Base-by-base conservation (phyloP, 1,140 invertebrate genomes). In the Drosophila aff. region DNA sequence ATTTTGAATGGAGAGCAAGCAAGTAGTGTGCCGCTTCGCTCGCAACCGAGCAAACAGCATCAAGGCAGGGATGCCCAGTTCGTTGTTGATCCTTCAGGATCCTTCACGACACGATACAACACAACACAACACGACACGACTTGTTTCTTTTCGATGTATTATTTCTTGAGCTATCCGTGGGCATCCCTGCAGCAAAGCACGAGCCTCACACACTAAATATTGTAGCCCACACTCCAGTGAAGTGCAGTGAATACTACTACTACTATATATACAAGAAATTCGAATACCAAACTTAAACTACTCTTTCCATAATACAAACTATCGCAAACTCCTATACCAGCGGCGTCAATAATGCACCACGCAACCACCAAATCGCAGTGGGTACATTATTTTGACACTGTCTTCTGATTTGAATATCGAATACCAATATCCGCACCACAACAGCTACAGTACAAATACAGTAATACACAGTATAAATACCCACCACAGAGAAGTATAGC, bases 371-470 rank as follows among this genome's bases (percentile, higher is more conserved):
- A 74, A 74, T 69, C 75, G 57, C 73, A 67, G 64, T 86, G 92
- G 92, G 92, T 92, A 73, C 86, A 92, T 92, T 92, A 82, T 92
- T 92, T 92, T 92, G 92, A 92, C 92, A 92, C 92, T 92, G 92
- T 92, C 92, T 92, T 92, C 92, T 92, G 92, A 92, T 92, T 92
- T 92, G 91, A 87, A 92, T 92, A 92, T 86, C 82, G 81, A 84
- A 76, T 82, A 82, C 77, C 71, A 87, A 44, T 38, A 86, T 84
- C 77, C 77, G 79, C 83, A 87, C 84, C 76, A 85, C 71, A 77
- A 89, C 73, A 79, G 86, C 57, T 80, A 91, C 73, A 91, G 76
- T 75, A 78, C 76, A 85, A 85, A 91, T 76, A 77, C 73, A 75
- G 76, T 58, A 73, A 67, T 57, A 69, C 58, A 58, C 75, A 79